Evolutionary conservation across 92 coral and sea anemone genomes (phyloP), one percentile per base, ranked within the genome.

Genomic region (Palythoa heliodiscus): DNA sequence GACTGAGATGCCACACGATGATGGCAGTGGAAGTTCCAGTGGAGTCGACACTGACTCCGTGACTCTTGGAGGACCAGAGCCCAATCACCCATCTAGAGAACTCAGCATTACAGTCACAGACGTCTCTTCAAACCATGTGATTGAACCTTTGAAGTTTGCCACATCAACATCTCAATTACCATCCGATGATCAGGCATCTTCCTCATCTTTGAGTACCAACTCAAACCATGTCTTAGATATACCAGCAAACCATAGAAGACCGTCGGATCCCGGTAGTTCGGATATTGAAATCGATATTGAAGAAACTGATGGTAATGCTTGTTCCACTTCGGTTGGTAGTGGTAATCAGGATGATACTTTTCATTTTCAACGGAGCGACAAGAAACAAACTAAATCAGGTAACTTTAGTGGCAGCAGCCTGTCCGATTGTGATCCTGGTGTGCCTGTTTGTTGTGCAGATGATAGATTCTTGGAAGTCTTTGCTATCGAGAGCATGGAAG

Each of bases 21-120:
- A 94, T 55, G 95, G 91, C 35, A 94, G 93, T 78, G 98, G 95
- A 47, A 94, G 93, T 72, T 94, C 98, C 16, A 94, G 98, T 82
- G 98, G 98, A 16, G 98, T 94, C 11, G 98, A 94, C 88, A 94
- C 95, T 2, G 98, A 94, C 87, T 90, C 95, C 6, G 88, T 90
- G 70, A 89, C 86, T 2, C 84, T 80, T 67, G 84, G 79, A 5
- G 70, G 58, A 16, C 24, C 66, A 39, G 74, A 80, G 60, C 74
- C 84, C 38, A 48, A 53, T 23, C 84, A 66, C 29, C 74, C 84
- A 37, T 14, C 84, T 1, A 80, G 74, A 80, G 84, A 80, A 67
- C 84, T 80, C 40, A 66, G 74, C 74, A 80, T 80, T 66, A 80
- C 66, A 52, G 84, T 80, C 22, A 80, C 84, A 40, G 84, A 80